Conservation (phyloP, 1,140 invertebrate genomes). For the Dolichoris vasculosae region DNA sequence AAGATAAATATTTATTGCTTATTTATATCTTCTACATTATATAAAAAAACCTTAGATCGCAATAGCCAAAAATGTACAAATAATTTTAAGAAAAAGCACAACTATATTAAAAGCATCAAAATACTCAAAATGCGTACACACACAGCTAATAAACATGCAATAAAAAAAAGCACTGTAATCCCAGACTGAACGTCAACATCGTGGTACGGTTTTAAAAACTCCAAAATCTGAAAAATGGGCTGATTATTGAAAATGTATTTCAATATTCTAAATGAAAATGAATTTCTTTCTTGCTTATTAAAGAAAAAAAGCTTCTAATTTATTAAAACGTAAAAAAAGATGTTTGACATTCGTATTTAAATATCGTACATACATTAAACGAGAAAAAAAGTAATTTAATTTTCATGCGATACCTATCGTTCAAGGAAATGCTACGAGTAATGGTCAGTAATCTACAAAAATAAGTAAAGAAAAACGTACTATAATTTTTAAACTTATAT, state of each 20-base stretch:
- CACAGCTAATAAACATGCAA: conserved; percentile 6
- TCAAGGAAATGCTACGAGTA: too few relatives aligned
- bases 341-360: too few relatives aligned
- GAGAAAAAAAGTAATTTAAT: too few relatives aligned
- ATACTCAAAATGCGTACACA: conserved; percentile 35
- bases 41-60: too few relatives aligned
- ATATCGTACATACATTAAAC: too few relatives aligned
- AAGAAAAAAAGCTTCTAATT: too few relatives aligned
- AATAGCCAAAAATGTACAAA: neutral
- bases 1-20: conserved; percentile 4
- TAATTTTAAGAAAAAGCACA: conserved; percentile 8
- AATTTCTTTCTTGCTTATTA: neutral
- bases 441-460: too few relatives aligned
- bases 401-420: too few relatives aligned
- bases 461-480: too few relatives aligned
- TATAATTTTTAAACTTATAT: too few relatives aligned
- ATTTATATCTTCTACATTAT: neutral
- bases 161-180: neutral
- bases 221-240: conserved; percentile 14
- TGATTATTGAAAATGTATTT: conserved; percentile 9
- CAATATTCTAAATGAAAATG: neutral
- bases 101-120: neutral
- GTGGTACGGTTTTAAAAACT: neutral
- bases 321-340: too few relatives aligned
- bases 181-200: neutral